A percentile compares a stretch with the other conserved stretches of the same genome.
Evolutionary conservation across 1,140 invertebrate genomes (phyloP).

Genomic region (Heliconius melpomene): DNA sequence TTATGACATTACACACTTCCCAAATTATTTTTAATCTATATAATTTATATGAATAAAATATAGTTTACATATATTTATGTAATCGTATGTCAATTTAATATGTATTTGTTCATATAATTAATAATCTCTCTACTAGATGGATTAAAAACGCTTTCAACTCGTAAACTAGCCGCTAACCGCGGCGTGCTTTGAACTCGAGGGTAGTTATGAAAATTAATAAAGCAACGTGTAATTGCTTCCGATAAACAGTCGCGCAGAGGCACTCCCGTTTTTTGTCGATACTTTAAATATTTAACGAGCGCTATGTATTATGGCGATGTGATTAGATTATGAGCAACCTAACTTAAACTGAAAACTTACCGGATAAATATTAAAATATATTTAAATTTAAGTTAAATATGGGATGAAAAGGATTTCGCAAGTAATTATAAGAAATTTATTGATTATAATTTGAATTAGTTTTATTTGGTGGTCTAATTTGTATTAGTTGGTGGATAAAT

Average conservation of each 20-base stretch:
- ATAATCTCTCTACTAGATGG: neutral
- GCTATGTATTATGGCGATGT: slow-evolving; percentile 41
- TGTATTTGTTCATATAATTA: neutral
- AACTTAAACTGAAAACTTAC: slow-evolving; percentile 16
- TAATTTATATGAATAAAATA: no score
- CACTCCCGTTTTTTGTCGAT: slow-evolving; percentile 56
- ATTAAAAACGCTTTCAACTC: slow-evolving; percentile 42
- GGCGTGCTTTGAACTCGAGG: slow-evolving; percentile 72
- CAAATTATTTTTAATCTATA: no score
- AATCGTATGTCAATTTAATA: no score
- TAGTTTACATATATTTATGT: no score
- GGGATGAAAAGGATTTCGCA: no score
- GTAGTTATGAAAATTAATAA: slow-evolving; percentile 81
- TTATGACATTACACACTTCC: no score
- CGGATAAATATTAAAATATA: neutral
- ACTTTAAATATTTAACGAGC: slow-evolving; percentile 56
- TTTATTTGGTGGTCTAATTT: no score
- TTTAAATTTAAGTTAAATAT: neutral
- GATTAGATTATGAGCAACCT: slow-evolving; percentile 34
- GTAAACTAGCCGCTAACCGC: slow-evolving; percentile 47
- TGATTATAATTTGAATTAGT: no score
- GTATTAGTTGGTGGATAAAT: no score
- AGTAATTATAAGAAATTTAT: no score
- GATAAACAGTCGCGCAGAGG: slow-evolving; percentile 62
- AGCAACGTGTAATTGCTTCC: slow-evolving; percentile 78